Evolutionary conservation across 2,797 vertebrate genomes (phyloP), one percentile per base, ranked within the genome.

Genomic region (Lagodon rhomboides): DNA sequence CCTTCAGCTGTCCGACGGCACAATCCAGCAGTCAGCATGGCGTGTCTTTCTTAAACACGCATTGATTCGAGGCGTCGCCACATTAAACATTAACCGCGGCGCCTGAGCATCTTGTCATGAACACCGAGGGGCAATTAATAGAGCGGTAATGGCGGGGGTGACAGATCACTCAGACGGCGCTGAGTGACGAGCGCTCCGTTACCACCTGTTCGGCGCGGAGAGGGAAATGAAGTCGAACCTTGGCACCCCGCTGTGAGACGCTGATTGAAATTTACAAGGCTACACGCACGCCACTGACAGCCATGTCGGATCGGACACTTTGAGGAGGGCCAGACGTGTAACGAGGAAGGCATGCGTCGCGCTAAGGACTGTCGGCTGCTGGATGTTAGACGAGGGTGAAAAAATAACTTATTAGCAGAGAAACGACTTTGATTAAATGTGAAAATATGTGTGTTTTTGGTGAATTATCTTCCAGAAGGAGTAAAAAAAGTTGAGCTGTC

Each of bases 201-300:
- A 61, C 88, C 92, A 93, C 92, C 92, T 94, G 93, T 94, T 91
- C 85, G 47, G 82, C 70, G 84, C 4, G 68, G 79, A 89, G n/a
- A 38, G 77, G 92, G 92, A 92, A 85, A 92, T 89, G 76, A 80
- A 90, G 90, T 85, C 79, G 49, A 83, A 88, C 82, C 82, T 80
- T 85, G 91, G 90, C 87, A 91, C 86, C 93, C 92, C 12, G 81
- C 91, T 89, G 94, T 82, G 91, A 91, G 89, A 83, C 22, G 89
- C 89, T 93, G 92, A 93, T 92, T 93, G 92, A 93, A 93, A 93
- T 93, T 85, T 93, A 91, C 82, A 87, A 87, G 89, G 76, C 73
- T 84, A 70, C 70, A 88, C 81, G 83, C 80, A 85, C 67, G 75
- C 76, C 88, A 78, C 82, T 88, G 91, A 93, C 90, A 93, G 88